A percentile compares a stretch with the other conserved stretches of the same genome.
Evolutionary conservation across 2,888 invertebrate genomes (phyloP).

Genomic region (Harpalus rubripes): DNA sequence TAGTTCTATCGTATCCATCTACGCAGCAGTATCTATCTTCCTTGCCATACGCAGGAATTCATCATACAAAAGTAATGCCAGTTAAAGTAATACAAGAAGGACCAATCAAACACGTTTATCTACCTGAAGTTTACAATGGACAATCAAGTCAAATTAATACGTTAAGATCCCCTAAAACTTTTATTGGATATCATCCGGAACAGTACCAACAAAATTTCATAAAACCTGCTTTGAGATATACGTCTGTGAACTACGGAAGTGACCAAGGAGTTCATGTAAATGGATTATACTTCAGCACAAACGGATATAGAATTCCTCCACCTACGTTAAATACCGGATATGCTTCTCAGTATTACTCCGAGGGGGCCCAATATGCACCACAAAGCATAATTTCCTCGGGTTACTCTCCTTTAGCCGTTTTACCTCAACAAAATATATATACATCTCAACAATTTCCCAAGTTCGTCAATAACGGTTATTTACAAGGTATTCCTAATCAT

Average conservation of each 20-base stretch:
- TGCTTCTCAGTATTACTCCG: neutral
- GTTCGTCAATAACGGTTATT: neutral
- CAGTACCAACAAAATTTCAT: neutral
- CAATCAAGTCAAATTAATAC: neutral
- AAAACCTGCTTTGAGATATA: neutral
- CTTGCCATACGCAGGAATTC: neutral
- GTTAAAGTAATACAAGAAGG: constrained; percentile 21
- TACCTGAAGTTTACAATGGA: constrained; percentile 17
- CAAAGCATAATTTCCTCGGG: neutral
- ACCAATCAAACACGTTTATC: constrained; percentile 23
- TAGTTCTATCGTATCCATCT: neutral
- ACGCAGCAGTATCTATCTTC: neutral
- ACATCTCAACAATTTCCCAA: neutral
- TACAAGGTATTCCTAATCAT: neutral
- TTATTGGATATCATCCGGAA: neutral
- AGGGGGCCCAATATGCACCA: neutral
- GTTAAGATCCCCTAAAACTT: neutral
- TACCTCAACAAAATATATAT: neutral
- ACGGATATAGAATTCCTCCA: constrained; percentile 6
- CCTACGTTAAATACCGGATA: neutral
- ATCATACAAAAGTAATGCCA: constrained; percentile 34
- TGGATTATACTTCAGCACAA: neutral
- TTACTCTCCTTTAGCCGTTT: neutral
- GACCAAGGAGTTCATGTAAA: neutral
- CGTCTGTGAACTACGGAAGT: constrained; percentile 1